A percentile compares a stretch with the other conserved stretches of the same genome.
Evolutionary conservation across 2,113 vertebrate genomes (phyloP).

Genomic region (human (Homo sapiens)): GRCh38 chr15:93270001-93270500

Average conservation of each 20-base stretch:
- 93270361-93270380: background rate
- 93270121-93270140: background rate
- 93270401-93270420: background rate
- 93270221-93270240: background rate
- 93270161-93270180: background rate
- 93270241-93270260: background rate
- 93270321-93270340: no score
- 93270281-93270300: background rate
- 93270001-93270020: background rate
- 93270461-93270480: background rate
- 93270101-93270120: background rate
- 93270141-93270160: background rate
- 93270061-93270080: background rate
- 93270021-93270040: background rate
- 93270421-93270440: background rate
- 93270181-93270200: no score
- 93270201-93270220: no score
- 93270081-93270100: no score
- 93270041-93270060: background rate
- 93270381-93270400: background rate
- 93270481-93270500: background rate
- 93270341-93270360: background rate
- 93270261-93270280: background rate
- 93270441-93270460: no score
- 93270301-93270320: background rate